Conservation (phyloP, 1,140 invertebrate genomes). For the Diuraphis noxia region DNA sequence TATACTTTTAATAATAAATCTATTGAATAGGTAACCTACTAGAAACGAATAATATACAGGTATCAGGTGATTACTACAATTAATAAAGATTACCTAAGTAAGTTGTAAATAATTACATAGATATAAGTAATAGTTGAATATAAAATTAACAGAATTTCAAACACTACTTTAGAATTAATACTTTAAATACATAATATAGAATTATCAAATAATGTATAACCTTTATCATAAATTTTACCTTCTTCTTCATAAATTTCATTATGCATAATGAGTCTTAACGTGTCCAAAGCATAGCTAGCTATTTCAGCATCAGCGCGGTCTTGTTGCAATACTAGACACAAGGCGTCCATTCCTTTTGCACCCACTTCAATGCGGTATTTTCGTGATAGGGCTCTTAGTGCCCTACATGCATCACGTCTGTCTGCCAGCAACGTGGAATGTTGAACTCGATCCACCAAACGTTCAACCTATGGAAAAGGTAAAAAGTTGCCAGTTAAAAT, state of each 20-base stretch:
- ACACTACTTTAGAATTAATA: too few species aligned
- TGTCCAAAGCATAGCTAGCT: conserved; percentile 87
- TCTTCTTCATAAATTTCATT: conserved; percentile 83
- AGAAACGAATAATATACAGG: too few species aligned
- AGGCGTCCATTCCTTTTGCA: conserved; percentile 87
- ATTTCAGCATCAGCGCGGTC: conserved; percentile 90
- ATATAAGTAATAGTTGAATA: too few species aligned
- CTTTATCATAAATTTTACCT: conserved; percentile 61
- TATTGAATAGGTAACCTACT: too few species aligned
- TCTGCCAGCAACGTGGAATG: conserved; percentile 93
- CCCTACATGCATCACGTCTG: conserved; percentile 91
- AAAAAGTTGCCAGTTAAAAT: neutral
- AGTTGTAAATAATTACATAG: too few species aligned
- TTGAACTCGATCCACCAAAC: conserved; percentile 86
- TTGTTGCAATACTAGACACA: conserved; percentile 77
- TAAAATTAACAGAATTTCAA: too few species aligned
- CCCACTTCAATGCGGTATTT: conserved; percentile 95
- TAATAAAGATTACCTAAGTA: too few species aligned
- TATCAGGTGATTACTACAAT: too few species aligned
- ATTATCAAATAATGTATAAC: neutral
- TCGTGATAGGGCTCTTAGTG: conserved; percentile 89
- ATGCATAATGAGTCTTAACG: conserved; percentile 86
- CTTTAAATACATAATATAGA: neutral
- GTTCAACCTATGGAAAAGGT: conserved; percentile 74
- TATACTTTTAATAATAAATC: too few species aligned